Evolutionary conservation across 2,113 vertebrate species (phyloP).

Genomic region (Alaudala cheleensis): DNA sequence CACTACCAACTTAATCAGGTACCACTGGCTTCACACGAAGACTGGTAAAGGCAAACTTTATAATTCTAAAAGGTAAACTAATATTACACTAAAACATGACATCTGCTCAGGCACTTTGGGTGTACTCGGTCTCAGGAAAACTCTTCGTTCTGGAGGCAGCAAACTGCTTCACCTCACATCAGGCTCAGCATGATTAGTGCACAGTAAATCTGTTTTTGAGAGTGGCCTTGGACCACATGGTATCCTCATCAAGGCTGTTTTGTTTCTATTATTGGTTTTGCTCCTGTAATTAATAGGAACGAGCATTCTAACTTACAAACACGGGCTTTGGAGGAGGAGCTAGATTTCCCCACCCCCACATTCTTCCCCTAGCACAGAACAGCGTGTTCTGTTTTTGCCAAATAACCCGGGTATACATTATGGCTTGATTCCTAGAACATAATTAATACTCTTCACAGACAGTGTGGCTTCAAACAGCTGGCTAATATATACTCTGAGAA

Average conservation of each 20-base stretch:
- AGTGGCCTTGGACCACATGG: not conserved
- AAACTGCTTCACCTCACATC: rapidly evolving
- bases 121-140: rapidly evolving
- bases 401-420: not conserved
- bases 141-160: not conserved
- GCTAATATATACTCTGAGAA: not conserved
- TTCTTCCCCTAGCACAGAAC: not conserved
- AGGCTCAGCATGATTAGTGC: not conserved
- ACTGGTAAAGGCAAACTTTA: not conserved
- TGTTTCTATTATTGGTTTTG: not conserved
- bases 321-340: not conserved
- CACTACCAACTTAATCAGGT: not conserved
- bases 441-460: not conserved
- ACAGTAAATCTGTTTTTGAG: not conserved
- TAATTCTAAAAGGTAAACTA: not conserved
- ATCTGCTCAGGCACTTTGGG: not conserved
- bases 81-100: not conserved
- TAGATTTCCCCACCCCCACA: not conserved
- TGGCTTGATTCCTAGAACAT: not conserved
- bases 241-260: not conserved
- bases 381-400: not conserved
- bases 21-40: not conserved
- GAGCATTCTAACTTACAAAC: not conserved
- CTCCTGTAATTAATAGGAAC: not conserved
- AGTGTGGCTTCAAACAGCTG: not conserved